Base-by-base conservation (phyloP, 2,888 invertebrate genomes). In the Electrophaes corylata region DNA sequence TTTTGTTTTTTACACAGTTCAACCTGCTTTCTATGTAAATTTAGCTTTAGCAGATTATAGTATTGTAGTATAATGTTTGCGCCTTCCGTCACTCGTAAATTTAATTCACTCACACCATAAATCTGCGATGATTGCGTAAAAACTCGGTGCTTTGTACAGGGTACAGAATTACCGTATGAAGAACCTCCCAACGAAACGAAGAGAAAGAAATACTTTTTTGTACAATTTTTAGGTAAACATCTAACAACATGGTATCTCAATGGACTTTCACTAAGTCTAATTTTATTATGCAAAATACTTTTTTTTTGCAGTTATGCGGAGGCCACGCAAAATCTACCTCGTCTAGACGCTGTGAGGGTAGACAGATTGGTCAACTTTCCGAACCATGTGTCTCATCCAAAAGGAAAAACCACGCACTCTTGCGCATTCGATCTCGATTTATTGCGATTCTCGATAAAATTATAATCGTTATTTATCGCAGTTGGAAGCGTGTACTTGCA, bases 391-490 rank as follows among this genome's bases (percentile, higher is more conserved):
- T 61, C 60, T 10, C 58, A 44, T 48, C 61, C 57, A 62, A 66
- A 67, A 63, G 57, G 59, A 75, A 76, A 76, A 75, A 69, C 70
- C 68, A 71, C 71, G 39, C 52, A 57, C 53, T 56, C 63, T 51
- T 40, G 65, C 60, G 76, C 79, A 80, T 78, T 79, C 82, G 76
- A 83, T 82, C 77, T 73, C 76, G 80, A 88, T 88, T 85, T 88
- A 88, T 88, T 82, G 79, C 75, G 76, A 76, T 81, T 78, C 80
- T 72, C 83, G 86, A 88, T 87, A 88, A 88, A 88, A 89, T 88
- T 86, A 88, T 88, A 88, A 88, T 86, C 85, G 86, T 88, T 85
- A 88, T 88, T 88, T 88, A 89, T 86, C 80, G 82, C 75, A 53
- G 64, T 66, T 64, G 62, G 67, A 70, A 76, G 74, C 86, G 85